These are phyloP conservation scores for Hydrotaea cyrtoneurina DNA, from an alignment of 2,888 invertebrate species.

Conservation along the genomic window DNA sequence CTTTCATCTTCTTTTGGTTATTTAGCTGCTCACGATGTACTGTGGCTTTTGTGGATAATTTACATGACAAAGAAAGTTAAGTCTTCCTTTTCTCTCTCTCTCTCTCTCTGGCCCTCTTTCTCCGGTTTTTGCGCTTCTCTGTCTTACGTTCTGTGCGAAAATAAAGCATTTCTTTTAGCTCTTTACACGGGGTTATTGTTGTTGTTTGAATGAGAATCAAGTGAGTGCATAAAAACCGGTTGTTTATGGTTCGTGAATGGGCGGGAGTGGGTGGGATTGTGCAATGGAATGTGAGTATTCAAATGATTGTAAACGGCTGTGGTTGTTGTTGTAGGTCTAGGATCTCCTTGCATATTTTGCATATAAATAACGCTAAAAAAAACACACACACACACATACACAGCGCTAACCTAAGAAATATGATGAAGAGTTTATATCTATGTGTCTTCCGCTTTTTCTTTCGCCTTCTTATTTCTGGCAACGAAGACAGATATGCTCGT, in stretches of 20 bases:
- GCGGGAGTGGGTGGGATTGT: background rate
- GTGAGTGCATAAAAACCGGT: constrained; percentile 10
- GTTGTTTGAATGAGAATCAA: background rate
- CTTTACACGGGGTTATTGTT: background rate
- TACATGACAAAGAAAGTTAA: constrained; percentile 63
- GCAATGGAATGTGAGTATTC: background rate
- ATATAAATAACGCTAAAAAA: background rate
- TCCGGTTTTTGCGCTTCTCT: background rate
- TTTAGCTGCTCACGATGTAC: constrained; percentile 57
- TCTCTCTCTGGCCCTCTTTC: background rate
- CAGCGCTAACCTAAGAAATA: background rate
- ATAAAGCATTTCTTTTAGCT: constrained; percentile 1
- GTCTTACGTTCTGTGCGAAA: background rate
- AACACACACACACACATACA: too few relatives aligned
- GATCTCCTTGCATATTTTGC: background rate
- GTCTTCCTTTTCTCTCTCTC: background rate
- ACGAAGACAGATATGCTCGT: background rate
- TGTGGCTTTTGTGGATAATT: constrained; percentile 66
- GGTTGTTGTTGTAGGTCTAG: background rate
- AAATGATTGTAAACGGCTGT: background rate
- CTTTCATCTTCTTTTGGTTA: constrained; percentile 62
- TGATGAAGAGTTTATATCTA: background rate
- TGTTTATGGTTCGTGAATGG: background rate
- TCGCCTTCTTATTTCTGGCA: background rate
- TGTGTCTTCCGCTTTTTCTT: background rate